A percentile compares a stretch with the other conserved stretches of the same genome.
phyloP scores from a whole-genome alignment of 2,888 invertebrate species.

The Caenorhabditis wallacei region DNA sequence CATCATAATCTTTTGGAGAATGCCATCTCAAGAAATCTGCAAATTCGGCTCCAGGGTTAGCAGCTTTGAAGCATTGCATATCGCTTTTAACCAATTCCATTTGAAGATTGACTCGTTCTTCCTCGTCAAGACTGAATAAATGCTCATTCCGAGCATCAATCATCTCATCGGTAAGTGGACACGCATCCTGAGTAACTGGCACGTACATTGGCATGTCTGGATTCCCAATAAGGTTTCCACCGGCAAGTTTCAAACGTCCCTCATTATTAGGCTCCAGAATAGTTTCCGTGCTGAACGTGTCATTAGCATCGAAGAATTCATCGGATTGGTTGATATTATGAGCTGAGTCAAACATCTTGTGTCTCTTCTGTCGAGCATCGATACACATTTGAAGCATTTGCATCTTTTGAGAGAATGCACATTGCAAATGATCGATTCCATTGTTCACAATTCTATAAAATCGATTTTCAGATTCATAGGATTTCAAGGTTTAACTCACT shows the following conservation, averaged over 20 bases:
- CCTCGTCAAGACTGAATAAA: constrained; percentile 92
- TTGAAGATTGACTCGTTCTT: constrained; percentile 94
- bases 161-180: constrained; percentile 98
- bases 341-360: constrained; percentile 60
- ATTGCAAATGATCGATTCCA: constrained; percentile 83
- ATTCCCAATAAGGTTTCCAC: constrained; percentile 37
- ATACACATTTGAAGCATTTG: constrained; percentile 88
- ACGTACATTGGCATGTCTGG: constrained; percentile 89
- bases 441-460: constrained; percentile 34
- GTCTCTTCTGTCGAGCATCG: constrained; percentile 83
- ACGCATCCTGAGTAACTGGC: constrained; percentile 92
- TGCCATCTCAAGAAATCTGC: constrained; percentile 99
- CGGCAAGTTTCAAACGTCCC: constrained; percentile 18
- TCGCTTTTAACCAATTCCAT: constrained; percentile 95
- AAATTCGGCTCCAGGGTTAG: constrained; percentile 93
- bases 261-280: constrained; percentile 1
- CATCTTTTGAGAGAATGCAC: constrained; percentile 95
- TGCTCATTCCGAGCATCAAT: constrained; percentile 94
- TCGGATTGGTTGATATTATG: constrained; percentile 79
- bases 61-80: constrained; percentile 98
- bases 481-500: constrained; percentile 84
- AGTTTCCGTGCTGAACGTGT: constrained; percentile 53
- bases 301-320: constrained; percentile 88
- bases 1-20: constrained; percentile 96
- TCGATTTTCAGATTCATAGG: neutral